Base-by-base conservation (phyloP, 2,888 invertebrate genomes). In the Neoaliturus tenellus region DNA sequence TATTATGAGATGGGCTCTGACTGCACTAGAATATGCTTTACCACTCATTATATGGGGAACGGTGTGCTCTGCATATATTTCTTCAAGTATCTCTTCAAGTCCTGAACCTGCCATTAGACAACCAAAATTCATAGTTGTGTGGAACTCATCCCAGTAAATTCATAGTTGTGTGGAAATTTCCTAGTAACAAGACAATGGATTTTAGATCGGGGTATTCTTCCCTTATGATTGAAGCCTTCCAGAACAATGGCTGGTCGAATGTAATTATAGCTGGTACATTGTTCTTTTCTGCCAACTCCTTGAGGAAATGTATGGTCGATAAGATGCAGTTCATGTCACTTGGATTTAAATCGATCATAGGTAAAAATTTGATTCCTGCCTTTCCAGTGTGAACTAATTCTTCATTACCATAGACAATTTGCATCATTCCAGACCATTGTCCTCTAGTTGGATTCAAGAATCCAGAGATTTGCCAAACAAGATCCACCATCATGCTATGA, bases 361-460 rank as follows among this genome's bases (percentile, higher is more conserved):
- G 44, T 12, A 44, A 44, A 14, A 44, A 44, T 3, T 14, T 17
- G 17, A 44, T 14, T 14, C 14, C 2, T 3, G 44, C 10, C 17
- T 44, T 44, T 12, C 44, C 44, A 14, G 44, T 12, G 17, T 14
- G 44, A n/a, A n/a, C n/a, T n/a, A n/a, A n/a, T n/a, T n/a, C n/a
- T n/a, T n/a, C n/a, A n/a, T n/a, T n/a, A n/a, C 12, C 2, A 44
- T 44, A 17, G 44, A 44, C 17, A 6, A 55, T 55, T 3, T 25
- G 55, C 55, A 55, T 55, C 23, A 55, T 23, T 20, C 55, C 55
- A 55, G 55, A 55, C 55, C 55, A 55, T 20, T n/a, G n/a, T n/a
- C n/a, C n/a, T n/a, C n/a, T n/a, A n/a, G n/a, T n/a, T n/a, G n/a
- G n/a, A n/a, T n/a, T n/a, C n/a, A n/a, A n/a, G n/a, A n/a, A n/a